Evolutionary conservation across 1,140 invertebrate species (phyloP), one percentile per base, ranked within the genome.

Genomic region (Stegodyphus dumicola): DNA sequence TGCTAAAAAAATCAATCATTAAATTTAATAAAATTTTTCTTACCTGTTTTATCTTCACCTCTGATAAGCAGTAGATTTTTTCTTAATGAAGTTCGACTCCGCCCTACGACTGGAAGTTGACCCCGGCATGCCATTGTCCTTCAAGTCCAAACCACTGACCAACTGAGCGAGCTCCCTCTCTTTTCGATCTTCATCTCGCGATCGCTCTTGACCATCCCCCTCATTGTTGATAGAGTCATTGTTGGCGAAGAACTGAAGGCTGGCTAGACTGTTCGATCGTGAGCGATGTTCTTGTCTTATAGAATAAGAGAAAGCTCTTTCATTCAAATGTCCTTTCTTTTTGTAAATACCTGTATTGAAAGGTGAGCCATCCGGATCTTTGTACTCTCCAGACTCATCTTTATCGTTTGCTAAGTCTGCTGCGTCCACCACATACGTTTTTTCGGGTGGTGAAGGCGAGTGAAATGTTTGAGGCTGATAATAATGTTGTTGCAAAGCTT

Each of bases 281-380:
- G 96, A 96, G 73, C 96, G 93, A 90, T 97, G 96, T 89, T 97
- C 96, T 89, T 97, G 96, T 73, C 96, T 92, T 88, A 98, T 98
- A 75, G 96, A 97, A 91, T 98, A 97, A 13, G 95, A 96, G 89
- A 98, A 98, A 17, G 96, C 96, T 71, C 96, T 91, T 90, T 98
- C 96, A 90, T 98, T 98, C 77, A 98, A 90, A 89, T 98, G 96
- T 1, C 96, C 96, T 89, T 97, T 96, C 89, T 96, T 94, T 73
- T 95, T 92, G 89, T 98, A 97, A 84, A 96, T 96, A 10, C 95
- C 95, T 0, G 96, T 96, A 60, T 95, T 95, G 56, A 95, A 96
- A 7, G 94, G 93, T 13, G 95, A 96, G n/a, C n/a, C n/a, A 69
- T 95, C 95, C 10, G 88, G 89, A 9, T 81, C 80, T 13, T 73